Percentiles rank a stretch among this genome's conserved stretches.
Evolutionary conservation across 2,888 invertebrate species (phyloP).

Genomic region (Cataglyphis altisquamis): DNA sequence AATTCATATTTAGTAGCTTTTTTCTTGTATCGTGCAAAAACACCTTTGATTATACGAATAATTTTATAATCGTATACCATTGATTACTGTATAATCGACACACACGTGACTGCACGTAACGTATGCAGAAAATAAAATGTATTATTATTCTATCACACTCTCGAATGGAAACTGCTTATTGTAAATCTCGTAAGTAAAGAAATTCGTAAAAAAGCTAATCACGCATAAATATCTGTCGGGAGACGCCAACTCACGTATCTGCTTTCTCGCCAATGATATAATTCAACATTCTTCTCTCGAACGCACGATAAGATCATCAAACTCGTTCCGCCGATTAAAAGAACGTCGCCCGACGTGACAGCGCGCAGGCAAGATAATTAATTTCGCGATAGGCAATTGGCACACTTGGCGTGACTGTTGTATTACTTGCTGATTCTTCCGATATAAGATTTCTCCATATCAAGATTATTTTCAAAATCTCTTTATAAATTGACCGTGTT

Average conservation of each 20-base stretch:
- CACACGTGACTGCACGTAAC: neutral
- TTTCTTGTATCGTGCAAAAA: constrained; percentile 4
- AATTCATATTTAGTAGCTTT: neutral
- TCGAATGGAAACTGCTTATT: neutral
- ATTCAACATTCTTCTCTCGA: constrained; percentile 40
- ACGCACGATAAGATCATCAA: constrained; percentile 44
- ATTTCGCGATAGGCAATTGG: constrained; percentile 22
- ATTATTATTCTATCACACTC: neutral
- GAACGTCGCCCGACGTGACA: constrained; percentile 21
- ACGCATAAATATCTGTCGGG: constrained; percentile 28
- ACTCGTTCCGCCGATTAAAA: constrained; percentile 49
- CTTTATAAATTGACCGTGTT: neutral
- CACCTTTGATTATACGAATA: neutral
- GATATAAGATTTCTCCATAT: neutral
- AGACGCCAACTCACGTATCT: constrained; percentile 36
- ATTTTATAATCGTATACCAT: constrained; percentile 13
- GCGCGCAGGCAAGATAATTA: constrained; percentile 27
- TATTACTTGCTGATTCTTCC: neutral
- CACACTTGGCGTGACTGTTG: neutral
- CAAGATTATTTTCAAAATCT: constrained; percentile 1
- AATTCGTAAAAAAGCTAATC: constrained; percentile 32
- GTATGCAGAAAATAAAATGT: neutral
- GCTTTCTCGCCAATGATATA: constrained; percentile 24
- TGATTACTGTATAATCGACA: constrained; percentile 12
- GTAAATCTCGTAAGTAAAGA: neutral